phyloP scores from a whole-genome alignment of 92 coral and sea anemone genomes.

The Desmophyllum pertusum region DNA sequence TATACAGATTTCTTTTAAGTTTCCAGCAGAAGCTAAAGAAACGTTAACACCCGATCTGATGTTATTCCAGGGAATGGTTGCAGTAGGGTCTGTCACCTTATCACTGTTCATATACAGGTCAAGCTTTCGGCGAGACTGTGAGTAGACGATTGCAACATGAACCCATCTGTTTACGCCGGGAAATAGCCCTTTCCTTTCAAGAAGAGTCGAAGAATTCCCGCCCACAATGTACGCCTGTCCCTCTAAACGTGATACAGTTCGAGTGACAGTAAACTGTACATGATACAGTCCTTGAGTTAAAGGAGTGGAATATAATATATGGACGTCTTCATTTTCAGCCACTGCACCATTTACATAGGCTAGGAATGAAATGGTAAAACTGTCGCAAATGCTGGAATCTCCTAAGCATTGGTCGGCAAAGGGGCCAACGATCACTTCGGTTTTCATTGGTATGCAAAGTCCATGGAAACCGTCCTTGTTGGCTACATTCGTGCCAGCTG shows the following conservation, averaged over 20 bases:
- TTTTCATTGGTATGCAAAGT: constrained; percentile 22
- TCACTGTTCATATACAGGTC: constrained; percentile 14
- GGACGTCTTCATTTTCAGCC: constrained; percentile 7
- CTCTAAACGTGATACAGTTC: constrained; percentile 15
- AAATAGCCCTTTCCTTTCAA: constrained; percentile 9
- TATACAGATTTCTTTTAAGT: neutral
- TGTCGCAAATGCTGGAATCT: neutral
- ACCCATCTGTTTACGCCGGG: constrained; percentile 26
- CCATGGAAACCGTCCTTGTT: neutral
- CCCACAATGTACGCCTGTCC: constrained; percentile 25
- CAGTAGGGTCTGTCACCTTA: neutral
- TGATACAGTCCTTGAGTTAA: constrained; percentile 4
- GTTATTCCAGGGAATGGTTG: constrained; percentile 1
- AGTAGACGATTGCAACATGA: constrained; percentile 18
- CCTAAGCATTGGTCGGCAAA: constrained; percentile 7
- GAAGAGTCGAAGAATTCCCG: constrained; percentile 8
- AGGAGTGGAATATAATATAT: constrained; percentile 16
- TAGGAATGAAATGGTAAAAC: constrained; percentile 15
- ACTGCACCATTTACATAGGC: constrained; percentile 7
- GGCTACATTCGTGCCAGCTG: neutral
- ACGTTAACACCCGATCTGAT: neutral
- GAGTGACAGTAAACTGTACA: constrained; percentile 18
- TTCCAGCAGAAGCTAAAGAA: neutral
- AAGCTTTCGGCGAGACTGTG: neutral
- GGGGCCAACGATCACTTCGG: neutral